Evolutionary conservation across 2,888 invertebrate species (phyloP), one percentile per base, ranked within the genome.

Genomic region (Caenorhabditis uteleia): DNA sequence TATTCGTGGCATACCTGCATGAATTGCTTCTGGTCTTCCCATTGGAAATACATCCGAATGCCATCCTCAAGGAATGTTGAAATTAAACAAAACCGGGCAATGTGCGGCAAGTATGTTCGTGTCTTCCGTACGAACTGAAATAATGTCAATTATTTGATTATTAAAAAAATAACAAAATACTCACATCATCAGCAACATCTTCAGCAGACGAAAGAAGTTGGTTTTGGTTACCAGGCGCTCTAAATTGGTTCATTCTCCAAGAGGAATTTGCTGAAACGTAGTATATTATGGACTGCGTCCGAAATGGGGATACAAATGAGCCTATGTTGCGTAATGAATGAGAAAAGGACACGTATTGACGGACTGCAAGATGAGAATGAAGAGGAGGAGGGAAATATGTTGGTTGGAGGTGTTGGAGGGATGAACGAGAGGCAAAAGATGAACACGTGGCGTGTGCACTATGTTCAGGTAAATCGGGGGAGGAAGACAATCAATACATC

Each of bases 21-120:
- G 58, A 82, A 83, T 36, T 74, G 83, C 75, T 86, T 85, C 84
- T 60, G 85, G 79, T 62, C 84, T 75, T 72, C 84, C 84, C 84
- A 87, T 84, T 99, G 98, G 83, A 93, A 91, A 91, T 94, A 98
- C 98, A 99, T 99, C 65, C 98, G 89, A 61, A 98, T 88, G 1
- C 98, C 98, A 88, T 99, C 98, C 86, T 98, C 98, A 68, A 98
- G 88, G 87, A 99, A 99, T 78, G 98, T 99, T 78, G 95, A 93
- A 84, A 98, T 94, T 62, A 99, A 89, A 85, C 95, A 99, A 65
- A 98, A 87, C 70, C 98, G 89, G 14, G 97, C 97, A 77, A 95
- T 88, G 74, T 95, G 95, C 25, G 98, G 98, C 77, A 99, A 87
- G 71, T 97, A 88, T 69, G 86, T 85, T 48, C 84, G 78, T 10